phyloP scores from a whole-genome alignment of 2,113 vertebrate genomes.

The Callaeas wilsoni region DNA sequence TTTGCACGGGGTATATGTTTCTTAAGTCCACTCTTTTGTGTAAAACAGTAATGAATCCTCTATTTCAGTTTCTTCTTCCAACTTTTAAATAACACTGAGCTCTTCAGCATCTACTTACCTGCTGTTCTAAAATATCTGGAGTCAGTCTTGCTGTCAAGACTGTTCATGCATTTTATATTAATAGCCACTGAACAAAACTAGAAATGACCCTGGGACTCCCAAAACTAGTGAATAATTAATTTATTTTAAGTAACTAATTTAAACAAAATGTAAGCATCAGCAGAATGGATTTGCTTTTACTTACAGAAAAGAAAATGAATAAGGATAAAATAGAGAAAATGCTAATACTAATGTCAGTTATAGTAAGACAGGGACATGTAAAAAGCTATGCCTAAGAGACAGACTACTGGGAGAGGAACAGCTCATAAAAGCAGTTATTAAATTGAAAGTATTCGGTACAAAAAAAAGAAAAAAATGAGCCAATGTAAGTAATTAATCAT shows the following conservation, averaged over 20 bases:
- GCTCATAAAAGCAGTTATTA: not conserved
- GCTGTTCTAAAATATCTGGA: not conserved
- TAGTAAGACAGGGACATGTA: not conserved
- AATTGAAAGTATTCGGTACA: not conserved
- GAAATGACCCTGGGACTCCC: not conserved
- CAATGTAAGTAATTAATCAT: not conserved
- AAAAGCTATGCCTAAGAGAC: not conserved
- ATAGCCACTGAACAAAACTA: not conserved
- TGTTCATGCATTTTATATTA: not conserved
- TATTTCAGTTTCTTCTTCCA: not conserved
- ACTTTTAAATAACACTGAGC: not conserved
- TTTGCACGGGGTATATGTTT: not conserved
- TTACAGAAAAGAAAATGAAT: not conserved
- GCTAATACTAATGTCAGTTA: not conserved
- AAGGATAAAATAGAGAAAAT: not conserved
- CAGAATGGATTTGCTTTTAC: not conserved
- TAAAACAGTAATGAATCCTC: not conserved
- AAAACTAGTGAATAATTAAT: slow-evolving; percentile 5
- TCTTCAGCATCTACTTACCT: not conserved
- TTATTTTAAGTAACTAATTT: not conserved
- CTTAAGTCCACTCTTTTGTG: not conserved
- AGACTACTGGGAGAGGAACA: not conserved
- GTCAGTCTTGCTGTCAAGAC: not conserved
- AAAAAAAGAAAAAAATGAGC: not conserved
- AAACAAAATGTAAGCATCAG: not conserved